phyloP scores from a whole-genome alignment of 2,888 invertebrate genomes.

The Spodoptera exigua region DNA sequence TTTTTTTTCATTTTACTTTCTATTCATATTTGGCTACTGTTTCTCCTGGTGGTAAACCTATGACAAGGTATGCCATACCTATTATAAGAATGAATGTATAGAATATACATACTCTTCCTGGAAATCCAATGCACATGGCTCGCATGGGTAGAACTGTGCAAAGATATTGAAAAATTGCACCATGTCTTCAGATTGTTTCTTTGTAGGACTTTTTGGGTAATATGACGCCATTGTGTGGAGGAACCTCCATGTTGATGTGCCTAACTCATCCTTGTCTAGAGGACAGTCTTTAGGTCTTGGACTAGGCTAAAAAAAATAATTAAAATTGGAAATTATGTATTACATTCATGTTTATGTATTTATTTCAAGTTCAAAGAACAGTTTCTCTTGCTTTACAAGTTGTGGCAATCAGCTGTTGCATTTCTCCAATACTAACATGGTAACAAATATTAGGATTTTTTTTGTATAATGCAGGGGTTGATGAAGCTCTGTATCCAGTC shows the following conservation, averaged over 20 bases:
- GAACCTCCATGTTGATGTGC: constrained; percentile 96
- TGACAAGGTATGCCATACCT: not conserved
- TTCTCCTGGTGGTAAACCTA: no score
- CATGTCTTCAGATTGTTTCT: constrained; percentile 93
- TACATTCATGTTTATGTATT: no score
- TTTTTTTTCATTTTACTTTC: no score
- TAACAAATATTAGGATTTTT: not conserved
- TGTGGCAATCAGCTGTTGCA: constrained; percentile 45
- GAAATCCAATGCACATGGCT: constrained; percentile 96
- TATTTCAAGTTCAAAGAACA: no score
- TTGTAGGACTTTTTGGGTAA: constrained; percentile 95
- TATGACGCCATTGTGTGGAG: constrained; percentile 99
- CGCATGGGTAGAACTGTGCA: constrained; percentile 97
- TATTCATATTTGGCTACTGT: no score
- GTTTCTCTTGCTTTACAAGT: not conserved
- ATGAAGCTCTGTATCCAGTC: not conserved
- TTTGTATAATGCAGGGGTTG: not conserved
- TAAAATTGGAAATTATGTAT: not conserved
- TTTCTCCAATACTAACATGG: constrained; percentile 17
- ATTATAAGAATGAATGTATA: not conserved
- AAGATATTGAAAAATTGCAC: constrained; percentile 94
- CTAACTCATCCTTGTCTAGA: constrained; percentile 93
- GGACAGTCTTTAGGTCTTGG: constrained; percentile 90
- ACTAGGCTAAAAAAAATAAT: constrained; percentile 35
- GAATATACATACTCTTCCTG: constrained; percentile 92